A percentile compares a stretch with the other conserved stretches of the same genome.
phyloP scores from a whole-genome alignment of 2,888 invertebrate genomes.

The Synanthedon andrenaeformis region DNA sequence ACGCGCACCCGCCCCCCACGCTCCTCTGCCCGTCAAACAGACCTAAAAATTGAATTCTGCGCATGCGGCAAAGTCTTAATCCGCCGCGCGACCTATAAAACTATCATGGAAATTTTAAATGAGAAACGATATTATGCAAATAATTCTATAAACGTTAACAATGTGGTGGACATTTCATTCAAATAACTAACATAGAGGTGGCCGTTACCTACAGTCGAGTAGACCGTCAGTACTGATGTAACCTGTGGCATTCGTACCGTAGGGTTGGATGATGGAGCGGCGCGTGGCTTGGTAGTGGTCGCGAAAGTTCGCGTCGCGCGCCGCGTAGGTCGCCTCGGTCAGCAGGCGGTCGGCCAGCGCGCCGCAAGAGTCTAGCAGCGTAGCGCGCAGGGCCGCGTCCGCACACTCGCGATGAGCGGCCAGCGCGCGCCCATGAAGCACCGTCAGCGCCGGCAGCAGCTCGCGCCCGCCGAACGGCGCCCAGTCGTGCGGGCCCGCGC shows the following conservation, averaged over 20 bases:
- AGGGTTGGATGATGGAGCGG: slow-evolving; percentile 73
- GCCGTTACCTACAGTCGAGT: no score
- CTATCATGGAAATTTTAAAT: no score
- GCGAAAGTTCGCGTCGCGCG: slow-evolving; percentile 10
- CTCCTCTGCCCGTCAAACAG: no score
- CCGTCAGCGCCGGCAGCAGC: slow-evolving; percentile 27
- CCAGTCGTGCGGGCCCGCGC: slow-evolving; percentile 8
- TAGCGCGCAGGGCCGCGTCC: slow-evolving; percentile 63
- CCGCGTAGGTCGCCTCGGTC: slow-evolving; percentile 21
- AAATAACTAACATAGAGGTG: no score
- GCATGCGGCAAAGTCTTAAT: no score
- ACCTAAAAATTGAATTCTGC: no score
- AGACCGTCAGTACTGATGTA: no score
- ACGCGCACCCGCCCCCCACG: no score
- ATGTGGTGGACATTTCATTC: no score
- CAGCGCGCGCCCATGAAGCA: slow-evolving; percentile 25
- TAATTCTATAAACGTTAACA: no score
- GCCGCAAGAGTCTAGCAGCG: slow-evolving; percentile 34
- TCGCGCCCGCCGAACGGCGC: slow-evolving; percentile 12
- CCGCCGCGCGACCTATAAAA: no score
- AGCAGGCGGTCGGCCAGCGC: slow-evolving; percentile 39
- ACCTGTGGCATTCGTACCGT: slow-evolving; percentile 55
- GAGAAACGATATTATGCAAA: no score
- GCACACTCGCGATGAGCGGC: slow-evolving; percentile 58
- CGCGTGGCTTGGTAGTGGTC: slow-evolving; percentile 75